A percentile compares a stretch with the other conserved stretches of the same genome.
phyloP scores from a whole-genome alignment of 2,797 vertebrate species.

The Poeciliopsis gracilis region DNA sequence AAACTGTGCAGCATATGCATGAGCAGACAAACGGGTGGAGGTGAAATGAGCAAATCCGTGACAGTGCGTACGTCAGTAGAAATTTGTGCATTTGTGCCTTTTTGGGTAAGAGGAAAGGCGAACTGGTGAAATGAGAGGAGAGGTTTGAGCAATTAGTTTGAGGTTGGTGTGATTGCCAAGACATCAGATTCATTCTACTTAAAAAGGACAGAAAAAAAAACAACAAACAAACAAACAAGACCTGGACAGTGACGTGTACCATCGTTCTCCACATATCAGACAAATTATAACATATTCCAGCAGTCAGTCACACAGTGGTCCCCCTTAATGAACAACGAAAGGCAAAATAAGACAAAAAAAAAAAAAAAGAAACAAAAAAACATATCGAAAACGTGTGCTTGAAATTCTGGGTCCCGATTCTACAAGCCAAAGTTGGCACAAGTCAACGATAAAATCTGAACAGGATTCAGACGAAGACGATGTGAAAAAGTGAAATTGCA shows the following conservation, averaged over 20 bases:
- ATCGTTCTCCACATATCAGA: slow-evolving; percentile 49
- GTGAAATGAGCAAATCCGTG: slow-evolving; percentile 36
- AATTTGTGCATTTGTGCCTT: slow-evolving; percentile 34
- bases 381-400: slow-evolving; percentile 10
- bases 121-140: slow-evolving; percentile 55
- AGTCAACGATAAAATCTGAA: neutral
- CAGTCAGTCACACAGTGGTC: slow-evolving; percentile 74
- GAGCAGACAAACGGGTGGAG: slow-evolving; percentile 35
- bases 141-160: slow-evolving; percentile 46
- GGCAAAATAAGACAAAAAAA: slow-evolving; percentile 8
- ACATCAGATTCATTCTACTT: slow-evolving; percentile 57
- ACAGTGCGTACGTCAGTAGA: slow-evolving; percentile 38
- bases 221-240: slow-evolving; percentile 26
- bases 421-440: slow-evolving; percentile 43
- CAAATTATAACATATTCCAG: slow-evolving; percentile 64
- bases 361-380: neutral
- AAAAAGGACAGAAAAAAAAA: slow-evolving; percentile 44
- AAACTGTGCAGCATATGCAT: slow-evolving; percentile 61
- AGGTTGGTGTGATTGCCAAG: slow-evolving; percentile 68
- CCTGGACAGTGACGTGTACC: slow-evolving; percentile 78
- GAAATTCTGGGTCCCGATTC: slow-evolving; percentile 37
- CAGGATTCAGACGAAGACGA: neutral
- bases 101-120: slow-evolving; percentile 52
- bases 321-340: slow-evolving; percentile 54
- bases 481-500: neutral